Conservation (phyloP, 1,140 invertebrate species). For the Diorhabda sublineata region DNA sequence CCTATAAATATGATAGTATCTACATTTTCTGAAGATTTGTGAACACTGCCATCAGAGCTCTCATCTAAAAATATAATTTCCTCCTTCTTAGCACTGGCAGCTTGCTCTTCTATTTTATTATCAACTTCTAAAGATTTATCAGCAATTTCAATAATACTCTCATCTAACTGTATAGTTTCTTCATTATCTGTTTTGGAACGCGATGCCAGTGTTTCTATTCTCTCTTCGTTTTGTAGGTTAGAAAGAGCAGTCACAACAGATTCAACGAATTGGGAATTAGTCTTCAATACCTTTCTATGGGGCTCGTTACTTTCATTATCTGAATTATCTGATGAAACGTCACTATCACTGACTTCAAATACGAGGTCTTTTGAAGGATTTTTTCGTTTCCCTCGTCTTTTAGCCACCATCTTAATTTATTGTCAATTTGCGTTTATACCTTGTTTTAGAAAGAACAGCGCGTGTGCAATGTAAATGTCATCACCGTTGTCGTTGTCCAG, state of each 20-base stretch:
- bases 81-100: background rate
- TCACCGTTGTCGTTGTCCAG: no score
- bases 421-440: background rate
- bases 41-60: background rate
- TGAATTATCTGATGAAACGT: constrained; percentile 24
- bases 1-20: background rate
- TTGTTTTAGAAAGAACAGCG: no score
- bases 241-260: constrained; percentile 10
- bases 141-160: constrained; percentile 4
- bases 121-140: background rate
- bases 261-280: constrained; percentile 8
- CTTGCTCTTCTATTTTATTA: no score
- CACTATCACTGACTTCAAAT: constrained; percentile 30
- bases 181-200: constrained; percentile 1
- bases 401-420: constrained; percentile 22
- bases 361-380: constrained; percentile 23
- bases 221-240: constrained; percentile 18
- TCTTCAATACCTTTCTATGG: constrained; percentile 27
- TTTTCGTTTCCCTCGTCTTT: constrained; percentile 26
- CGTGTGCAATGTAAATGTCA: no score
- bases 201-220: constrained; percentile 3
- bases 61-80: background rate
- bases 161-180: background rate
- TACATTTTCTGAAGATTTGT: background rate
- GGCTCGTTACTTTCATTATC: constrained; percentile 21